Evolutionary conservation across 2,113 vertebrate genomes (phyloP).

Genomic region (Sminthopsis crassicaudata): DNA sequence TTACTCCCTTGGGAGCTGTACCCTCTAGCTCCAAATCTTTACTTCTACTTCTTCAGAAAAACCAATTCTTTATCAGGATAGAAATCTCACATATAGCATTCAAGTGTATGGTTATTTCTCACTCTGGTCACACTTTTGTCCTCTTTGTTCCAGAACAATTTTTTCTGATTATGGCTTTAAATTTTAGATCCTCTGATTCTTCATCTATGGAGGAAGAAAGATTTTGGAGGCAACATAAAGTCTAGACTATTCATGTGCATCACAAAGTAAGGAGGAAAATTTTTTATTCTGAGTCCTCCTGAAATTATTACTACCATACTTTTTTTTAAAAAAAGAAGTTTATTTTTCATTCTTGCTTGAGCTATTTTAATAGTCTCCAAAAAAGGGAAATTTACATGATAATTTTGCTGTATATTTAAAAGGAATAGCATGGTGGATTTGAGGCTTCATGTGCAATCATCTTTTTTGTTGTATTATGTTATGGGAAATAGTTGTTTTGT

Average conservation of each 20-base stretch:
- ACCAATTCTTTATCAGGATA: background rate
- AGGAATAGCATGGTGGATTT: background rate
- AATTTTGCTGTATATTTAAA: background rate
- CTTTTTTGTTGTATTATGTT: background rate
- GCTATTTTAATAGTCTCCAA: background rate
- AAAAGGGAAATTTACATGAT: background rate
- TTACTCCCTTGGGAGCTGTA: background rate
- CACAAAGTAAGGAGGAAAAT: background rate
- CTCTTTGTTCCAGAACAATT: background rate
- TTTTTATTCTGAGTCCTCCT: background rate
- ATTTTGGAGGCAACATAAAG: background rate
- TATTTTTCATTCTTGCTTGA: background rate
- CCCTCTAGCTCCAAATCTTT: background rate
- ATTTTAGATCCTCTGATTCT: background rate
- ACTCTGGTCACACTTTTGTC: background rate
- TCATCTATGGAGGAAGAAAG: background rate
- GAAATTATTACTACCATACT: background rate
- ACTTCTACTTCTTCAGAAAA: background rate
- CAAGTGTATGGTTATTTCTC: background rate
- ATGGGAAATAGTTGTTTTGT: background rate
- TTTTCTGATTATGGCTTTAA: background rate
- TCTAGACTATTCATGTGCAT: background rate
- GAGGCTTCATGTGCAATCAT: background rate
- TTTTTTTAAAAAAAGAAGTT: background rate
- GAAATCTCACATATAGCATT: background rate